Evolutionary conservation across 2,113 vertebrate species (phyloP), one percentile per base, ranked within the genome.

Genomic region (Perca flavescens): DNA sequence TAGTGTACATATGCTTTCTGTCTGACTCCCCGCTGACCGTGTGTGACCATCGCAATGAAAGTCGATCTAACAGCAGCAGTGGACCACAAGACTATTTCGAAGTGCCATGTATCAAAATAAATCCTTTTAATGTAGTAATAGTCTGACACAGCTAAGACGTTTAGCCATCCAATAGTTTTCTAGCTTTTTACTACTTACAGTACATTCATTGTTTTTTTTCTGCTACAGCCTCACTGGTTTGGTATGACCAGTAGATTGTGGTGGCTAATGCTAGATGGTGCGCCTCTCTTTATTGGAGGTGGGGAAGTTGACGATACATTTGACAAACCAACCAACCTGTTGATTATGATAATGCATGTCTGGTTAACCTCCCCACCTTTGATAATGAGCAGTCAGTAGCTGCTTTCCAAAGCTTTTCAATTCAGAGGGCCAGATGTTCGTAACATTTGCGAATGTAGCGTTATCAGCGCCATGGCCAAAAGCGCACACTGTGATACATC

Each of bases 11-110:
- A 14, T 25, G 28, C 34, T 10, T 22, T 21, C 10, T 70, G 50
- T 31, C 53, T 50, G 49, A 65, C 79, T 74, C 62, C 73, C 21
- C 14, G 58, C 57, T 71, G 53, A 57, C 52, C 19, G 5, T 50
- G 1, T 52, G 47, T 43, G 28, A 34, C 60, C 13, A 40, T 6
- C 19, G 31, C 16, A 28, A n/a, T 28, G 6, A 21, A 57, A 50
- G 67, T 54, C 13, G 17, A 36, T 7, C 6, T 36, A 14, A 50
- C 56, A 62, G 58, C 19, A 1, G 25, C 77, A 43, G 28, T 46
- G 6, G 17, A 28, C 13, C 19, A 13, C 0, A 25, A 58, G 4
- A 58, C 21, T n/a, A 58, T 25, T 17, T 64, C 3, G 47, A 34
- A 34, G 8, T 28, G 46, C n/a, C 16, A 54, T 28, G 22, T 15